These are phyloP conservation scores for Thymelicus lineola DNA, from an alignment of 2,888 invertebrate species.

Conservation along the genomic window DNA sequence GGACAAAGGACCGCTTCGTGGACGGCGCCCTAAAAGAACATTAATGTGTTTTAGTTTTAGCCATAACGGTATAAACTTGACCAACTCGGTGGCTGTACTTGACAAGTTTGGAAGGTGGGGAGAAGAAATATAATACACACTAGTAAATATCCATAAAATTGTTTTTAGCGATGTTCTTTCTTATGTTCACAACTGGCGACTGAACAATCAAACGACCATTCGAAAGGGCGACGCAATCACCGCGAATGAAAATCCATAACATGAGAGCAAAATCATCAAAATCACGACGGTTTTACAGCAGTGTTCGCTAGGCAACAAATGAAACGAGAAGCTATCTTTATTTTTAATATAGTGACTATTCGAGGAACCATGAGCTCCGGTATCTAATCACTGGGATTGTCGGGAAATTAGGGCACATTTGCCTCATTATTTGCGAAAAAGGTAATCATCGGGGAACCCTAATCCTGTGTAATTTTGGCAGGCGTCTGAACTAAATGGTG, in stretches of 20 bases:
- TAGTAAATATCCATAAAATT: no score
- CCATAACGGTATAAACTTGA: not conserved
- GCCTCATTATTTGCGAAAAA: slow-evolving; percentile 3
- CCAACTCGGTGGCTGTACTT: not conserved
- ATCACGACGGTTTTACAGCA: no score
- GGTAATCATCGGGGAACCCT: slow-evolving; percentile 1
- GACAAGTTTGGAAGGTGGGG: no score
- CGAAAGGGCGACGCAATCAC: no score
- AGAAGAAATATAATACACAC: no score
- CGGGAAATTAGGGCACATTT: not conserved
- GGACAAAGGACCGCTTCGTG: slow-evolving; percentile 36
- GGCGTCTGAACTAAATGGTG: not conserved
- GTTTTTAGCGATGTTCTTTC: no score
- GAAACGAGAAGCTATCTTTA: not conserved
- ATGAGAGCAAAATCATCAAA: no score
- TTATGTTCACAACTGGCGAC: no score
- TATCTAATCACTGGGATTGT: not conserved
- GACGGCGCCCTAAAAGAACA: slow-evolving; percentile 23
- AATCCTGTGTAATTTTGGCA: not conserved
- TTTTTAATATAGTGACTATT: not conserved
- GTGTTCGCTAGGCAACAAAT: not conserved
- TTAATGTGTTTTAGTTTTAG: slow-evolving; percentile 2
- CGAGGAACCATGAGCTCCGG: not conserved
- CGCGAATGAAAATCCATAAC: no score
- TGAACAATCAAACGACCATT: no score